Evolutionary conservation across 1,140 invertebrate genomes (phyloP).

Genomic region (Tribolium madens): DNA sequence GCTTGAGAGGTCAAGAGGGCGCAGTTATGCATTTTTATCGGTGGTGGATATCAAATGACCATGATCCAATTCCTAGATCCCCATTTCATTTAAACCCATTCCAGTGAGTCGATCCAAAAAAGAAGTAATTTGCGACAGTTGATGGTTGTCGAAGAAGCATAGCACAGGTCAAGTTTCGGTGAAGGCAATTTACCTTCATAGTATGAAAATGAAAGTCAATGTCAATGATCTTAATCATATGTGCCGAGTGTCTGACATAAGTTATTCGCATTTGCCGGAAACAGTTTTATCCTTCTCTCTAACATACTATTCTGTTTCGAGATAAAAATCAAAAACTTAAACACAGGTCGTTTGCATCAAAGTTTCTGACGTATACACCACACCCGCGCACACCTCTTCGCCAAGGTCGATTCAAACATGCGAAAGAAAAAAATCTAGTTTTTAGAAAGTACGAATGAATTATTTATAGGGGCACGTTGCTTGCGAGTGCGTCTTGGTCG

Average conservation of each 20-base stretch:
- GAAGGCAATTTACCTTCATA: conserved; percentile 35
- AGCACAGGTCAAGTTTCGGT: conserved; percentile 21
- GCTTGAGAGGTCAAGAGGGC: conserved; percentile 16
- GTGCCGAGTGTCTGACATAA: neutral
- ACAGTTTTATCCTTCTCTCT: neutral
- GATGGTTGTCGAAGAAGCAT: neutral
- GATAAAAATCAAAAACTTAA: neutral
- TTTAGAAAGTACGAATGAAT: conserved; percentile 32
- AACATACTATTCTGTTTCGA: neutral
- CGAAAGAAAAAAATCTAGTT: conserved; percentile 8
- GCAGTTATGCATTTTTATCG: conserved; percentile 19
- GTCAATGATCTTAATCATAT: conserved; percentile 42
- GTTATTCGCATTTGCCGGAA: neutral
- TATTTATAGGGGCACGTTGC: conserved; percentile 9
- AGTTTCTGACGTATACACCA: conserved; percentile 7
- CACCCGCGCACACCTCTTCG: conserved; percentile 17
- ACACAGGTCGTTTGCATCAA: neutral
- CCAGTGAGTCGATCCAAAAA: neutral
- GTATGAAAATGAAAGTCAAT: conserved; percentile 36
- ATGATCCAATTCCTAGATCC: conserved; percentile 21
- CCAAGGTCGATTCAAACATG: neutral
- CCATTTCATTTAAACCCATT: neutral
- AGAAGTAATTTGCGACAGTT: neutral
- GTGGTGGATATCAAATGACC: neutral
- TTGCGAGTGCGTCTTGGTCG: neutral